Evolutionary conservation across 2,113 vertebrate species (phyloP).

Genomic region (Nansenia antarctica): DNA sequence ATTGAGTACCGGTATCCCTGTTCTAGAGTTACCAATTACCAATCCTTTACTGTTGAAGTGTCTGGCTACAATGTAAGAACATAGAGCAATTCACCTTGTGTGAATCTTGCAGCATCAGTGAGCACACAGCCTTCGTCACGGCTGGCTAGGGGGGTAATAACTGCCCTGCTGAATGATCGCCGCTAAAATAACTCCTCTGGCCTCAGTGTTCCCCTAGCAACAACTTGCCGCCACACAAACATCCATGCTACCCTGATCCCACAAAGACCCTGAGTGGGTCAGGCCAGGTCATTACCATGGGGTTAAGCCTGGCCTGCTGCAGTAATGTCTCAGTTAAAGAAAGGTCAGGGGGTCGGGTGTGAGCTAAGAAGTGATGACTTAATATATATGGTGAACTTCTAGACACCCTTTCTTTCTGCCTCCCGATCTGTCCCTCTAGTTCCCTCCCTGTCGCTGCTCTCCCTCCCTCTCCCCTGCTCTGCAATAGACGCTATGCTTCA

Average conservation of each 20-base stretch:
- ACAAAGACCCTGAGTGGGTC: background rate
- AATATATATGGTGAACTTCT: background rate
- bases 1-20: no score
- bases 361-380: constrained; percentile 21
- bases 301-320: constrained; percentile 36
- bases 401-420: background rate
- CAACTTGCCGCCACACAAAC: background rate
- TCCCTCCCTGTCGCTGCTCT: background rate
- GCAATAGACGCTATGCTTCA: background rate
- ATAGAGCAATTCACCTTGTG: background rate
- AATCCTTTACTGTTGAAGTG: background rate
- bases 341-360: constrained; percentile 19
- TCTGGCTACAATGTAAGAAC: background rate
- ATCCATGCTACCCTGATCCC: no score
- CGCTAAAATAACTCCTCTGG: background rate
- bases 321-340: constrained; percentile 47
- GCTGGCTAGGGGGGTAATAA: background rate
- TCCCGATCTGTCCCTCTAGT: background rate
- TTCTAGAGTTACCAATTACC: background rate
- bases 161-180: background rate
- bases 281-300: constrained; percentile 28
- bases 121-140: background rate
- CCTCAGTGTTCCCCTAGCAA: background rate
- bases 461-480: constrained; percentile 3
- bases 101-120: background rate